A percentile compares a stretch with the other conserved stretches of the same genome.
These are phyloP conservation scores for Nomada flava DNA, from an alignment of 2,888 invertebrate species.

Conservation along the genomic window DNA sequence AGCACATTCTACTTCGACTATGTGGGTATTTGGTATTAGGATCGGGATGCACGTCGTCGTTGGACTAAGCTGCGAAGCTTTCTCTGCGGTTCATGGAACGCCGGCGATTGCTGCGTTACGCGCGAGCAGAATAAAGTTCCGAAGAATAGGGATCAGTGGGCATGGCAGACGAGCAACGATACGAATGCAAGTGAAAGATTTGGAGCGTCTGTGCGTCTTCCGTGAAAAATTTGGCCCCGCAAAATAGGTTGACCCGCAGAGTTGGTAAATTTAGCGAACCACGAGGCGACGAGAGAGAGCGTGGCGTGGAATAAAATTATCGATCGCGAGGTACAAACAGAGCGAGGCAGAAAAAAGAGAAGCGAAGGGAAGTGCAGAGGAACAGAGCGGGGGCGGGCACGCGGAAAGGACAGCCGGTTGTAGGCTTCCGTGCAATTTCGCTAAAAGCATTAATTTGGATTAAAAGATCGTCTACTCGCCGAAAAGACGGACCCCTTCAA, in stretches of 20 bases:
- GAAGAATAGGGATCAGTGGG: not conserved
- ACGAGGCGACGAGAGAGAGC: constrained; percentile 17
- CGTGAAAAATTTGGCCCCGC: constrained; percentile 26
- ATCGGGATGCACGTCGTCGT: not conserved
- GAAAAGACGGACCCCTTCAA: constrained; percentile 68
- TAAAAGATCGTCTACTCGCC: constrained; percentile 78
- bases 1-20: not conserved
- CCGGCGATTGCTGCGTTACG: not conserved
- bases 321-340: constrained; percentile 56
- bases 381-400: constrained; percentile 45
- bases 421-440: constrained; percentile 80
- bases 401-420: constrained; percentile 72
- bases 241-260: constrained; percentile 34
- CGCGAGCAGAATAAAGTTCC: not conserved
- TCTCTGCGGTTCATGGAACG: not conserved
- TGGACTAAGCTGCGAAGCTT: not conserved
- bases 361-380: constrained; percentile 43
- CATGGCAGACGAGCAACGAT: not conserved
- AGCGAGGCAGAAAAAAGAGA: constrained; percentile 13
- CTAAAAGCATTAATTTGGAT: constrained; percentile 82
- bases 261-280: constrained; percentile 27
- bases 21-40: not conserved
- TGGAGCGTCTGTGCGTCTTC: too few species aligned
- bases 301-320: constrained; percentile 54
- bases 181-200: not conserved